A percentile compares a stretch with the other conserved stretches of the same genome.
Evolutionary conservation across 1,140 invertebrate genomes (phyloP).

Genomic region (Drosophila melanica): DNA sequence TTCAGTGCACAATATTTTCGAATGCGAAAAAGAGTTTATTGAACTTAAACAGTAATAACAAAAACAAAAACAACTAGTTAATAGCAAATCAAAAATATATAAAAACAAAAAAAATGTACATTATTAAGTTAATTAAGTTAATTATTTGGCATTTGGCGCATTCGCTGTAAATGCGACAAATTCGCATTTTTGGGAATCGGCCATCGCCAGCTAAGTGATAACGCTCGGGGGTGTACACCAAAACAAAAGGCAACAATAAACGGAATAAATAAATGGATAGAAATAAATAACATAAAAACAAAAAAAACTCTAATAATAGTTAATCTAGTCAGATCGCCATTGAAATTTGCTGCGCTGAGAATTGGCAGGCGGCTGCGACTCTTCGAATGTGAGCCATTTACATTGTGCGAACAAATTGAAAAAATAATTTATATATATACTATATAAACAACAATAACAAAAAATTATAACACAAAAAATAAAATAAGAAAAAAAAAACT

Average conservation of each 20-base stretch:
- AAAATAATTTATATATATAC: constrained; percentile 19
- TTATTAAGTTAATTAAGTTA: constrained; percentile 14
- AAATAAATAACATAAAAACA: constrained; percentile 1
- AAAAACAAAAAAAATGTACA: not conserved
- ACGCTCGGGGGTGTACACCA: not conserved
- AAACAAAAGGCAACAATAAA: constrained; percentile 1
- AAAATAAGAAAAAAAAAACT: constrained; percentile 32
- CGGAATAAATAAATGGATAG: constrained; percentile 1
- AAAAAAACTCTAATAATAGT: constrained; percentile 46
- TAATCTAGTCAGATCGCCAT: constrained; percentile 29
- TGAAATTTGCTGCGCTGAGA: constrained; percentile 12
- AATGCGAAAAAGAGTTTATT: constrained; percentile 15
- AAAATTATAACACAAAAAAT: constrained; percentile 9
- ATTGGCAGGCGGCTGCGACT: constrained; percentile 7
- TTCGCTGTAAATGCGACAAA: constrained; percentile 56
- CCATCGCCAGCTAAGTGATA: constrained; percentile 32
- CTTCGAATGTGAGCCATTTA: constrained; percentile 45
- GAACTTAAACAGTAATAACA: constrained; percentile 2
- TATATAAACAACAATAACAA: constrained; percentile 10
- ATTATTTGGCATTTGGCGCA: constrained; percentile 41
- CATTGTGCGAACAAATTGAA: constrained; percentile 62
- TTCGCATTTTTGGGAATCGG: constrained; percentile 37
- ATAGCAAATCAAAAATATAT: constrained; percentile 12
- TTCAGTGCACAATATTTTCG: not conserved
- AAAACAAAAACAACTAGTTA: constrained; percentile 7